Base-by-base conservation (phyloP, 1,140 invertebrate species). In the Lepidurus couesii region DNA sequence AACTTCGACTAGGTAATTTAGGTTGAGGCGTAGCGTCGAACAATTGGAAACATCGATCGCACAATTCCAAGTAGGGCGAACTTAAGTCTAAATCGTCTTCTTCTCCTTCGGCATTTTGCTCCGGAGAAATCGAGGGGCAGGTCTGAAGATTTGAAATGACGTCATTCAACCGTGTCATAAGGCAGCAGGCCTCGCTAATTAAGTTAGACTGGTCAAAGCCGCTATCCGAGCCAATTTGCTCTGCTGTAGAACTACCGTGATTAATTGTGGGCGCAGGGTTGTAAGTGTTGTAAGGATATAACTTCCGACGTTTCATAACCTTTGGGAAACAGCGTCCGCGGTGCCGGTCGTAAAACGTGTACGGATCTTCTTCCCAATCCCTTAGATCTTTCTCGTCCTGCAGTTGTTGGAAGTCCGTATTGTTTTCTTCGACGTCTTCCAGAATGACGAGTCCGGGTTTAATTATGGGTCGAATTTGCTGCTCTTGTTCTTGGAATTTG, bases 391-490 rank as follows among this genome's bases (percentile, higher is more conserved):
- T 21, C 13, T 21, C 16, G 16, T 11, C 9, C 21, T 65, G 53
- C 53, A 65, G 21, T 65, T 13, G 6, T 21, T n/a, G 9, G 7
- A 21, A 21, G 0, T 65, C 53, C 53, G 53, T 65, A 65, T 65
- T 13, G 53, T 1, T 13, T 65, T 13, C 6, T 7, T 13, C 9
- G 21, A 21, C 21, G 16, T n/a, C 21, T 65, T 65, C 53, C 53
- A 21, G 6, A 6, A 16, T 21, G 21, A 16, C 53, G 6, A 21
- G 13, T 7, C 53, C 53, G 1, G 53, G 16, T 16, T 65, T 65
- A 65, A 65, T 65, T 65, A 65, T 65, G 5, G 53, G 53, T 16
- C 53, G 53, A n/a, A 65, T 65, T 65, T 65, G 53, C 21, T 65
- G 53, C 21, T 65, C 53, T 21, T 13, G 53, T 16, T 65, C 53